Evolutionary conservation across 1,140 invertebrate genomes (phyloP).

Genomic region (Megalonaias nervosa): DNA sequence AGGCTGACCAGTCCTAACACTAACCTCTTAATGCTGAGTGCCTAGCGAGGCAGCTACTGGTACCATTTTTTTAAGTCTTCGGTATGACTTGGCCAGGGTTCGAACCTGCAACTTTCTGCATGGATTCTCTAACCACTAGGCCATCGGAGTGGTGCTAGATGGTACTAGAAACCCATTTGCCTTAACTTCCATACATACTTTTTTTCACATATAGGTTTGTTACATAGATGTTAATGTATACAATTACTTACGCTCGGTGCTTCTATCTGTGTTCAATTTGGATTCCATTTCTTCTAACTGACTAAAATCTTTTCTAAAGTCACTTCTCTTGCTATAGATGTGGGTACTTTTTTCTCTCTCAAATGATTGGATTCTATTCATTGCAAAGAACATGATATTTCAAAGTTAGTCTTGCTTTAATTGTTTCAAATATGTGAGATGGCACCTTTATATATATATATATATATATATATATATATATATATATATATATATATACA

Average conservation of each 20-base stretch:
- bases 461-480: neutral
- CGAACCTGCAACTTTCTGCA: too few relatives aligned
- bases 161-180: too few relatives aligned
- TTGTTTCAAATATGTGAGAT: neutral
- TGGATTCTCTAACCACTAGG: too few relatives aligned
- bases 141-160: too few relatives aligned
- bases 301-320: constrained; percentile 60
- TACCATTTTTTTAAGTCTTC: too few relatives aligned
- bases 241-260: constrained; percentile 55
- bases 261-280: constrained; percentile 53
- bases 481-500: neutral
- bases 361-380: constrained; percentile 55
- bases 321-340: constrained; percentile 62
- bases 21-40: too few relatives aligned
- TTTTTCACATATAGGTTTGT: too few relatives aligned
- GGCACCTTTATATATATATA: neutral
- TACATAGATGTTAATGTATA: neutral
- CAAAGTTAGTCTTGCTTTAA: neutral
- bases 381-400: constrained; percentile 11
- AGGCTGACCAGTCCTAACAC: too few relatives aligned
- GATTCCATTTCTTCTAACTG: constrained; percentile 56
- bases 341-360: constrained; percentile 65
- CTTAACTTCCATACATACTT: too few relatives aligned
- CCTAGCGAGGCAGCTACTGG: too few relatives aligned
- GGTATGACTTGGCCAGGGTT: too few relatives aligned